Evolutionary conservation across 2,888 invertebrate species (phyloP).

Genomic region (Electrophaes corylata): DNA sequence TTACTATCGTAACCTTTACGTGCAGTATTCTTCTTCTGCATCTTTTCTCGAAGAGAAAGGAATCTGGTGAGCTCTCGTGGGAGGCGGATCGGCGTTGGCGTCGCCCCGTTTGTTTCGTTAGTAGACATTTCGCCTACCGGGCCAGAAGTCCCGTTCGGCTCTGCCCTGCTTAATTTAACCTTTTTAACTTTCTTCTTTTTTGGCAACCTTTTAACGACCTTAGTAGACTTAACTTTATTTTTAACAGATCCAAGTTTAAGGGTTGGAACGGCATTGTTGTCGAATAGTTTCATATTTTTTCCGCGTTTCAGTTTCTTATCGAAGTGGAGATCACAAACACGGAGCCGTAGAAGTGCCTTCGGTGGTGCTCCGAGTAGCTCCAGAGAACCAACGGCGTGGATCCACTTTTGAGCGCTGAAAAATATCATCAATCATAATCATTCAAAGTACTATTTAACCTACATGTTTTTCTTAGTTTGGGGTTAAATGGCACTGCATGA

Average conservation of each 20-base stretch:
- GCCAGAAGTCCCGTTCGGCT: background rate
- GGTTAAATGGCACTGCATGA: too few relatives aligned
- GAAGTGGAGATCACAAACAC: conserved; percentile 28
- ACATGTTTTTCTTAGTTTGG: too few relatives aligned
- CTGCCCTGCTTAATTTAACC: background rate
- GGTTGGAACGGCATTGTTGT: conserved; percentile 22
- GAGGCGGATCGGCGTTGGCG: conserved; percentile 17
- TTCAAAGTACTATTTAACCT: too few relatives aligned
- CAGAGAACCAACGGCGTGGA: conserved; percentile 14
- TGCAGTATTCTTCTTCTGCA: conserved; percentile 14
- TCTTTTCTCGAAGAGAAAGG: conserved; percentile 13
- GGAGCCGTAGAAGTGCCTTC: conserved; percentile 17
- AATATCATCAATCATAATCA: too few relatives aligned
- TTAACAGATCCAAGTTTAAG: conserved; percentile 13
- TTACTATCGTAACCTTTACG: conserved; percentile 13
- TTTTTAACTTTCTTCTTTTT: conserved; percentile 10
- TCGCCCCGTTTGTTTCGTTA: background rate
- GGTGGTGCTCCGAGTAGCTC: conserved; percentile 19
- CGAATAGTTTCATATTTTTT: conserved; percentile 23
- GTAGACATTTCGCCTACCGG: background rate
- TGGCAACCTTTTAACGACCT: conserved; percentile 1
- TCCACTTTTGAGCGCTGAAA: conserved; percentile 28
- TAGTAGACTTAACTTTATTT: conserved; percentile 5
- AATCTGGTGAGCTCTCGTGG: conserved; percentile 21
- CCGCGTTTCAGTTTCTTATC: conserved; percentile 9